phyloP scores from a whole-genome alignment of 2,797 vertebrate genomes.

The Lithobates sylvaticus region DNA sequence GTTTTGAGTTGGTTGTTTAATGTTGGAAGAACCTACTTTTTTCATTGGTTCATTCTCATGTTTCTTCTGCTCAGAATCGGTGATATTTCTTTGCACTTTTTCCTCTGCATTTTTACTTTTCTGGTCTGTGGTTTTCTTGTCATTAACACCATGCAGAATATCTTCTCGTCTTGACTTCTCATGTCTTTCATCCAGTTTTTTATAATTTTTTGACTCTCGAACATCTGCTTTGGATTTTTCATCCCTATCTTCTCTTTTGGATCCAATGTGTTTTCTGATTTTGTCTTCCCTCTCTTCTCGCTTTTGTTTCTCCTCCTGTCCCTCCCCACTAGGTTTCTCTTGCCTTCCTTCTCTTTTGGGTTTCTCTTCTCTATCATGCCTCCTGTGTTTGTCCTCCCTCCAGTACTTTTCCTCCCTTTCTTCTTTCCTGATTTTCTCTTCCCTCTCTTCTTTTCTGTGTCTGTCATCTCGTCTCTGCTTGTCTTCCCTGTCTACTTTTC shows the following conservation, averaged over 20 bases:
- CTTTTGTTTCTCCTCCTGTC: constrained; percentile 15
- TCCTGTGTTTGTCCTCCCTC: not conserved
- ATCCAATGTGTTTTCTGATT: constrained; percentile 68
- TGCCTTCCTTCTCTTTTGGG: constrained; percentile 11
- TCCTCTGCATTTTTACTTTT: constrained; percentile 51
- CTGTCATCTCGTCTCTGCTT: not conserved
- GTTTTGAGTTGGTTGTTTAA: constrained; percentile 58
- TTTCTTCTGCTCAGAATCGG: constrained; percentile 71
- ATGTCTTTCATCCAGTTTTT: constrained; percentile 20
- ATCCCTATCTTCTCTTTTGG: constrained; percentile 65
- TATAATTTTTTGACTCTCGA: constrained; percentile 2
- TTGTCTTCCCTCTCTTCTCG: constrained; percentile 33
- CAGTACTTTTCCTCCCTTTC: constrained; percentile 22
- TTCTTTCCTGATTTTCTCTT: constrained; percentile 13
- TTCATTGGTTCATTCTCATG: constrained; percentile 64
- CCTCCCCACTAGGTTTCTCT: constrained; percentile 11
- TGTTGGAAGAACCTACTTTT: constrained; percentile 64
- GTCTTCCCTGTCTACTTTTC: constrained; percentile 1
- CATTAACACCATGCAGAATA: constrained; percentile 68
- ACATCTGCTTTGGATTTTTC: constrained; percentile 60
- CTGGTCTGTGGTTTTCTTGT: constrained; percentile 65
- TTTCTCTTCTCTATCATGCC: constrained; percentile 23
- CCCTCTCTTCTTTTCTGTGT: not conserved
- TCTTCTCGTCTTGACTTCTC: constrained; percentile 57
- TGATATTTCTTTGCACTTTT: constrained; percentile 60